phyloP scores from a whole-genome alignment of 2,113 vertebrate genomes.

The Lamprologus tigripictilis region DNA sequence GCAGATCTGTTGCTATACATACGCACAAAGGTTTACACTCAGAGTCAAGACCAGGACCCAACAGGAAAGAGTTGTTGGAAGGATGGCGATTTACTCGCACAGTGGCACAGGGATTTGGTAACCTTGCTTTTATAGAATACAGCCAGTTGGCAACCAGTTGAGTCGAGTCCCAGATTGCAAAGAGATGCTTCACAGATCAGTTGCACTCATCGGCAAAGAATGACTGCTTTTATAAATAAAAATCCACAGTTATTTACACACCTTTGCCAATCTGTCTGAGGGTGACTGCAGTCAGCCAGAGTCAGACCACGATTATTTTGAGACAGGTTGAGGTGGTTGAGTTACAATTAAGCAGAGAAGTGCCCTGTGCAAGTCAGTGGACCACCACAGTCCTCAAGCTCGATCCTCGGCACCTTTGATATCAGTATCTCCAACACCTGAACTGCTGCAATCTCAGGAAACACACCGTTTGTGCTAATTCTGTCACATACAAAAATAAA shows the following conservation, averaged over 20 bases:
- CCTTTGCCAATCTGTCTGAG: not conserved
- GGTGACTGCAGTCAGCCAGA: too few relatives aligned
- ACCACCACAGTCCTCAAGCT: not conserved
- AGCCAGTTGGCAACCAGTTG: not conserved
- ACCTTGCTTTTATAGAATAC: not conserved
- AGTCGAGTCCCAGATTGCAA: not conserved
- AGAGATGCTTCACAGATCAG: not conserved
- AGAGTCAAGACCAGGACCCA: rapidly evolving
- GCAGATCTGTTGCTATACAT: not conserved
- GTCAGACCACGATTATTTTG: not conserved
- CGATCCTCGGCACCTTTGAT: not conserved
- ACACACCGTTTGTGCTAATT: not conserved
- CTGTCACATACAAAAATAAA: not conserved
- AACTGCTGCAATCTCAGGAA: not conserved
- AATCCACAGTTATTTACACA: not conserved
- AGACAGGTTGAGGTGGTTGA: not conserved
- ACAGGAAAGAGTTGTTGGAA: not conserved
- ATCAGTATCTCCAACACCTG: rapidly evolving
- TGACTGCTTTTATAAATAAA: not conserved
- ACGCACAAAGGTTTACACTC: not conserved
- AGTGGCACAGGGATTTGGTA: too few relatives aligned
- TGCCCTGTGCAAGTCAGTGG: not conserved
- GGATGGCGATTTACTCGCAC: rapidly evolving
- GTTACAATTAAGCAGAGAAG: not conserved
- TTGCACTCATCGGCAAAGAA: not conserved